Base-by-base conservation (phyloP, 37 sponge, comb jelly and placozoan genomes). In the Axinella damicornis region DNA sequence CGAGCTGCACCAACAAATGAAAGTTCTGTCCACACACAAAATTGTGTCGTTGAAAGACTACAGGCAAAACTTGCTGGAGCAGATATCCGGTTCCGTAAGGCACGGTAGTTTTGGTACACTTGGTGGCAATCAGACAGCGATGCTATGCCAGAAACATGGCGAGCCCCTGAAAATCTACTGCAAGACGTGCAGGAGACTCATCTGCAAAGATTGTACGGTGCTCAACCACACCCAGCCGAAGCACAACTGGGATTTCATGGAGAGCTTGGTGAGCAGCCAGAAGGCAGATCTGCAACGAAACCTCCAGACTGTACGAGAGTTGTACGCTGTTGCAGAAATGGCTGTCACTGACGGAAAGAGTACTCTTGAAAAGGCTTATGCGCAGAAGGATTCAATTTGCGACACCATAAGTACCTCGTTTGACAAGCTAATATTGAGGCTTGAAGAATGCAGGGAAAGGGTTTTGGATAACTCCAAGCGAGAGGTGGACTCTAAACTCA, bases 101-200 rank as follows among this genome's bases (percentile, higher is more conserved):
- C 46, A 57, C 54, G 5, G 77, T 6, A 19, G 34, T n/a, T 46
- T 53, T 71, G 53, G 18, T 38, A n/a, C n/a, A 35, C 40, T 40
- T 14, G 35, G 19, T 19, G 62, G 15, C 35, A 24, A 19, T 17
- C 30, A 4, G 2, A 35, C 19, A 21, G 20, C 25, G 1, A 4
- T 55, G 71, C 27, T 1, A 11, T 58, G 82, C 39, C n/a, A 57
- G 62, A 1, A 78, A 30, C 73, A 77, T 38, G 78, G 71, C 46
- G 80, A 86, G 54, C 65, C 39, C 32, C 73, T 86, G 53, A 79
- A 71, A 35, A 19, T 62, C n/a, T 86, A 60, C 46, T 79, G 80
- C 61, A 61, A 41, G 22, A 71, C 71, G 2, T 83, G 84, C 56
- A 4, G 63, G 67, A 53, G 30, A 21, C 52, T 74, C 28, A 52